Evolutionary conservation across 2,797 vertebrate species (phyloP).

Genomic region (Brotula barbata): DNA sequence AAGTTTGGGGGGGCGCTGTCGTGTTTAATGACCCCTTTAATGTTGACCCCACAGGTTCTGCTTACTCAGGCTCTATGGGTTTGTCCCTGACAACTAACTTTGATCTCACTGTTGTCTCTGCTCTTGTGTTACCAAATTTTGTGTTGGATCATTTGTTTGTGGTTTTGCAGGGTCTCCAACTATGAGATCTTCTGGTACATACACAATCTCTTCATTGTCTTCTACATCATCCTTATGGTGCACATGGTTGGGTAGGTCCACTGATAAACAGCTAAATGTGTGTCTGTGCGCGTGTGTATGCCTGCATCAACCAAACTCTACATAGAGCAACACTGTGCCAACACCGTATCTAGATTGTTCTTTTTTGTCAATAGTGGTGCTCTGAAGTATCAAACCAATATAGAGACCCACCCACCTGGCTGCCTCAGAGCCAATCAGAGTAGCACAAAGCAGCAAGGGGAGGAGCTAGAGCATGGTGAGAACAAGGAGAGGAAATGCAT

Average conservation of each 20-base stretch:
- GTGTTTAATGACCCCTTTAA: conserved; percentile 55
- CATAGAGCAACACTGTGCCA: no score
- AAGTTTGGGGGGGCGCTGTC: conserved; percentile 41
- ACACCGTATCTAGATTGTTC: no score
- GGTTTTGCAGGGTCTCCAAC: conserved; percentile 84
- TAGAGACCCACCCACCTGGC: conserved; percentile 89
- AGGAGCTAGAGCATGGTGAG: conserved; percentile 55
- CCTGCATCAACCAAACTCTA: no score
- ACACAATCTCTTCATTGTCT: conserved; percentile 96
- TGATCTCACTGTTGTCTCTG: conserved; percentile 7
- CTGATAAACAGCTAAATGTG: neutral
- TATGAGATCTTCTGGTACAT: conserved; percentile 99
- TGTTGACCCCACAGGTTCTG: conserved; percentile 56
- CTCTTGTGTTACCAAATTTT: conserved; percentile 1
- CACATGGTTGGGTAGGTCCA: conserved; percentile 92
- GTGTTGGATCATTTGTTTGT: neutral
- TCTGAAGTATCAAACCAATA: conserved; percentile 93
- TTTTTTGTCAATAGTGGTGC: conserved; percentile 80
- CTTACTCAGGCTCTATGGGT: conserved; percentile 48
- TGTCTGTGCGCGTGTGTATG: conserved; percentile 1
- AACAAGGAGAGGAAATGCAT: conserved; percentile 78
- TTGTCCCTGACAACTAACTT: conserved; percentile 49
- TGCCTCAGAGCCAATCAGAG: conserved; percentile 85
- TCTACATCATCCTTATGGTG: conserved; percentile 92
- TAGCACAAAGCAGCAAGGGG: conserved; percentile 49